Evolutionary conservation across 2,797 vertebrate species (phyloP).

Genomic region (Ibycter americanus): DNA sequence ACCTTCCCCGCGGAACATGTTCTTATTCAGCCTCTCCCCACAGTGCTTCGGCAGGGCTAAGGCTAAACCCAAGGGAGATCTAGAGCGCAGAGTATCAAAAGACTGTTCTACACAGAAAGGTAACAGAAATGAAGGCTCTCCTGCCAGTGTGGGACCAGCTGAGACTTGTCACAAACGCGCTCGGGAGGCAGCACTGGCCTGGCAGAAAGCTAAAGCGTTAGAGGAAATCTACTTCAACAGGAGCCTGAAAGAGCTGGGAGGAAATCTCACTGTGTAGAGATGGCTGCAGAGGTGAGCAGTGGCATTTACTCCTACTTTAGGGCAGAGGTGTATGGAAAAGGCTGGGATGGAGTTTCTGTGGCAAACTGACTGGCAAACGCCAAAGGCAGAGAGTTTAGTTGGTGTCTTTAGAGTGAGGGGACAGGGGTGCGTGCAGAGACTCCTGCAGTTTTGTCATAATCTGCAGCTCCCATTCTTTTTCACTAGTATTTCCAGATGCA

Average conservation of each 20-base stretch:
- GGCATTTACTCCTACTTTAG: neutral
- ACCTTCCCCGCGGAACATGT: neutral
- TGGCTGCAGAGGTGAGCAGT: neutral
- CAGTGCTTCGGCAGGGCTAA: fast-evolving
- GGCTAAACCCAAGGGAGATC: neutral
- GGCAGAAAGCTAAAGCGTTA: neutral
- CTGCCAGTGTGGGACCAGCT: neutral
- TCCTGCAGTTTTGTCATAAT: neutral
- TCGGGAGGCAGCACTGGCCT: neutral
- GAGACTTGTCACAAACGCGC: neutral
- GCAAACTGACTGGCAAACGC: neutral
- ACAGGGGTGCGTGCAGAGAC: neutral
- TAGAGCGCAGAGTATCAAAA: neutral
- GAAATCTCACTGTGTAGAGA: neutral
- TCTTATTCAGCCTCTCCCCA: neutral
- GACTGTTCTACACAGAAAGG: neutral
- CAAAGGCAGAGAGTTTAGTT: neutral
- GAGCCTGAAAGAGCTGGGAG: neutral
- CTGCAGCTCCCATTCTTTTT: neutral
- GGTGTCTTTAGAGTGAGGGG: neutral
- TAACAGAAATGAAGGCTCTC: neutral
- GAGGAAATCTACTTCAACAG: neutral
- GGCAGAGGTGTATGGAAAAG: neutral
- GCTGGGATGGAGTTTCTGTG: neutral
- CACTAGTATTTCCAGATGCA: neutral